Evolutionary conservation across 30 jellyfish, hydroid and myxozoan genomes (phyloP).

Genomic region (Phacellophora camtschatica): DNA sequence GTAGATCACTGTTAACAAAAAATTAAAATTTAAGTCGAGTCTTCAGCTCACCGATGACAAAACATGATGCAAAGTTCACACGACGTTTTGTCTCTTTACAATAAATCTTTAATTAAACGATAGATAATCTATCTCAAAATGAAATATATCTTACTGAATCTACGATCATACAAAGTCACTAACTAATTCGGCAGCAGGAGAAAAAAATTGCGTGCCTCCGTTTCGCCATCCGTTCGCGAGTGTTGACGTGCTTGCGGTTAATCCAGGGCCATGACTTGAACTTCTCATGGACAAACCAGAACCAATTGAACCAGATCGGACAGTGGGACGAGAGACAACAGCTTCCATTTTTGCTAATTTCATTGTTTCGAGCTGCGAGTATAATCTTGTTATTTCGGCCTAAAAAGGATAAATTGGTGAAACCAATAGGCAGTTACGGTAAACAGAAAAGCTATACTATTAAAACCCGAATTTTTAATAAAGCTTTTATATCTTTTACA

Average conservation of each 20-base stretch:
- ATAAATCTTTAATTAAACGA: too few species aligned
- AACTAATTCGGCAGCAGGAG: slow-evolving; percentile 61
- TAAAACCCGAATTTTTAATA: too few species aligned
- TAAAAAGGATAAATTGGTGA: not conserved
- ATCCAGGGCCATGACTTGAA: slow-evolving; percentile 19
- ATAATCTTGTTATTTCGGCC: slow-evolving; percentile 65
- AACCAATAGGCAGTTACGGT: too few species aligned
- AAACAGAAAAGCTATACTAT: too few species aligned
- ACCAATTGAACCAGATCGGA: slow-evolving; percentile 9
- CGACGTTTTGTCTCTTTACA: not conserved
- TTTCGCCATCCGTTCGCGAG: slow-evolving; percentile 18
- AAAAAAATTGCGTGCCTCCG: slow-evolving; percentile 41
- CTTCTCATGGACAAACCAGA: slow-evolving; percentile 21
- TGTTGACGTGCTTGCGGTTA: slow-evolving; percentile 2
- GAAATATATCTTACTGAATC: not conserved
- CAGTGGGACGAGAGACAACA: slow-evolving; percentile 9
- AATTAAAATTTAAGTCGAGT: too few species aligned
- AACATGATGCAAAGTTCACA: not conserved
- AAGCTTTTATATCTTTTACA: too few species aligned
- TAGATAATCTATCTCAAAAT: too few species aligned
- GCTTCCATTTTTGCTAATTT: slow-evolving; percentile 54
- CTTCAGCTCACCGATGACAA: too few species aligned
- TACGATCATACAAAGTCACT: slow-evolving; percentile 25
- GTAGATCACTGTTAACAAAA: too few species aligned
- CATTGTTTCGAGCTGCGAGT: slow-evolving; percentile 51